Percentiles rank a stretch among this genome's conserved stretches.
Evolutionary conservation across 2,888 invertebrate genomes (phyloP).

Genomic region (Caenorhabditis panamensis): DNA sequence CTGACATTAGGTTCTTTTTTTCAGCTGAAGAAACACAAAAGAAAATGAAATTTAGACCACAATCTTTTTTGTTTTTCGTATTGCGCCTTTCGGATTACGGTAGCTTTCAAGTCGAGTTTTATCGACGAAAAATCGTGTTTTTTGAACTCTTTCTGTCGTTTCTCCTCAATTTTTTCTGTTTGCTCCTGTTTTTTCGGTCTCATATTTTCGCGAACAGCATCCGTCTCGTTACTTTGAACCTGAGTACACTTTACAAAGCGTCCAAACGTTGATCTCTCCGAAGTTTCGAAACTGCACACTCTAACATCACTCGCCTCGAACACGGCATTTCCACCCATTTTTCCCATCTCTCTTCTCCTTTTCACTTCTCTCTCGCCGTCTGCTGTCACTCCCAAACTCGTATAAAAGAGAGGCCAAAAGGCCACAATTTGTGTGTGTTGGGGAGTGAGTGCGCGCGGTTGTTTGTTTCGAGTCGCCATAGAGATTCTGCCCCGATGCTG

Average conservation of each 20-base stretch:
- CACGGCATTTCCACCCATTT: slow-evolving; percentile 3
- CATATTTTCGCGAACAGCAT: too few species aligned
- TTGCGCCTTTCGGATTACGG: neutral
- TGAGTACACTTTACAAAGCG: slow-evolving; percentile 11
- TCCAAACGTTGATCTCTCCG: slow-evolving; percentile 16
- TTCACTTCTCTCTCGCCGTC: slow-evolving; percentile 17
- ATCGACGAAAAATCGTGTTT: neutral
- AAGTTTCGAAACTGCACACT: slow-evolving; percentile 15
- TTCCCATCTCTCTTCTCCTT: slow-evolving; percentile 18
- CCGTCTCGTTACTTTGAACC: neutral
- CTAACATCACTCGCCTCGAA: slow-evolving; percentile 3
- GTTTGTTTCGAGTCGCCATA: slow-evolving; percentile 41
- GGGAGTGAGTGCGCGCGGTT: slow-evolving; percentile 5
- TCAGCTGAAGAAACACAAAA: too few species aligned
- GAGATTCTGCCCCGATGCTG: too few species aligned
- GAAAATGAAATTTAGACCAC: too few species aligned
- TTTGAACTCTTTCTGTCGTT: neutral
- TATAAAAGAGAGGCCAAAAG: slow-evolving; percentile 53
- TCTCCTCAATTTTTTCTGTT: neutral
- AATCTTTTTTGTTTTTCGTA: neutral
- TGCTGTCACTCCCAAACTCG: slow-evolving; percentile 42
- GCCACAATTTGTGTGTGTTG: slow-evolving; percentile 30
- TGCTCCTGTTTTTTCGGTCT: neutral
- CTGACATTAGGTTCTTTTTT: too few species aligned
- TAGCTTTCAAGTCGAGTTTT: neutral